A percentile compares a stretch with the other conserved stretches of the same genome.
Conservation (phyloP, 64 coral and sea anemone species). For the Actinia equina region DNA sequence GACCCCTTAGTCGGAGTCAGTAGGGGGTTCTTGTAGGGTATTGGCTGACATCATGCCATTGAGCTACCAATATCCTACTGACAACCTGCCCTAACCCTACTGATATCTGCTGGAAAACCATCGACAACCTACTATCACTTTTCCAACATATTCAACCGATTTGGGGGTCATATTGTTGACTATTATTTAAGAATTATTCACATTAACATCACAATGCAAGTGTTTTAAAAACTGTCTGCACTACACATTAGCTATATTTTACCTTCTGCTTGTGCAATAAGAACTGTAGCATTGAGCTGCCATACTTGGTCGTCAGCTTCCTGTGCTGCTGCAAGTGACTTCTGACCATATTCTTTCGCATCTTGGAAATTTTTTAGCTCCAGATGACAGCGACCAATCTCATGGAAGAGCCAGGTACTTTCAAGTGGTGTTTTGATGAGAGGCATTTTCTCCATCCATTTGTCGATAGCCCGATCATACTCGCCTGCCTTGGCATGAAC, state of each 20-base stretch:
- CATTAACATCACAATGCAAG: no score
- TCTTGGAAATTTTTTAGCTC: constrained; percentile 95
- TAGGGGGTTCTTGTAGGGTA: no score
- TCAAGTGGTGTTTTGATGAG: constrained; percentile 84
- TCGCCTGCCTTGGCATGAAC: constrained; percentile 83
- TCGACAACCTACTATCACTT: no score
- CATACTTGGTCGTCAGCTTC: constrained; percentile 91
- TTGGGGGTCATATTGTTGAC: no score
- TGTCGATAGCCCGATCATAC: constrained; percentile 82
- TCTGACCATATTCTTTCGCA: constrained; percentile 93
- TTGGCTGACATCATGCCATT: no score
- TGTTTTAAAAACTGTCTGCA: no score
- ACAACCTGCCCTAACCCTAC: no score
- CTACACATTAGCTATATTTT: neutral
- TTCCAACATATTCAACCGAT: no score
- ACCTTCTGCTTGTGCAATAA: constrained; percentile 94
- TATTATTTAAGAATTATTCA: no score
- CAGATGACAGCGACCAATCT: constrained; percentile 93
- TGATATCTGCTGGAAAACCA: no score
- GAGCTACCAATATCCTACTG: no score
- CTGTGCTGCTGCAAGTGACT: constrained; percentile 89
- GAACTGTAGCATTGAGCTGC: constrained; percentile 95
- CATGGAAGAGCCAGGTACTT: constrained; percentile 94
- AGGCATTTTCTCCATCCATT: constrained; percentile 92
- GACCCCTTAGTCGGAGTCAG: no score